A percentile compares a stretch with the other conserved stretches of the same genome.
phyloP scores from a whole-genome alignment of 2,113 vertebrate species.

The Microtus pennsylvanicus region DNA sequence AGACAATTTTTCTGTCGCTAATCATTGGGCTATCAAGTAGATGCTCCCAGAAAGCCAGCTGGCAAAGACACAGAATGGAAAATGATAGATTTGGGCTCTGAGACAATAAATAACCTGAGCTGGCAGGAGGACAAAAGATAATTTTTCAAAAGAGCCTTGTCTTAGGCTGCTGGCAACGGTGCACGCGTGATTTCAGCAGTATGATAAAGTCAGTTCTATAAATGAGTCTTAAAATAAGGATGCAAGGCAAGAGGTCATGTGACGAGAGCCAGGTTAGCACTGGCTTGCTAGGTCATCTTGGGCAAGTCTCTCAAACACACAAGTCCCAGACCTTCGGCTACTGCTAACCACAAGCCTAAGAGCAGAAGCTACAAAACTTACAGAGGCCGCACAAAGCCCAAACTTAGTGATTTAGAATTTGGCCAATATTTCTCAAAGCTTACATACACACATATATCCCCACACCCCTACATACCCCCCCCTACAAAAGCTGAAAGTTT shows the following conservation, averaged over 20 bases:
- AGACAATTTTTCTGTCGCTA: background rate
- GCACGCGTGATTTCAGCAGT: background rate
- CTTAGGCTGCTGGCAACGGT: background rate
- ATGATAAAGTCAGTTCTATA: background rate
- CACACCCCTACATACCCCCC: background rate
- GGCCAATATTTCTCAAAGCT: background rate
- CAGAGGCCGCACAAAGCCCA: background rate
- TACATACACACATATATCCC: background rate
- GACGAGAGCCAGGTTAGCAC: background rate
- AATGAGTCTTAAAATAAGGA: background rate
- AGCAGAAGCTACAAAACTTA: background rate
- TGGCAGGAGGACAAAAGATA: background rate
- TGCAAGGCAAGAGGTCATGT: background rate
- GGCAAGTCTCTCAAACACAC: background rate
- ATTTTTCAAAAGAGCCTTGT: background rate
- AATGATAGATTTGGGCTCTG: background rate
- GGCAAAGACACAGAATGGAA: slow-evolving; percentile 1
- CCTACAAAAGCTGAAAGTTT: background rate
- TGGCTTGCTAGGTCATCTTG: background rate
- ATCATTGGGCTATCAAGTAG: background rate
- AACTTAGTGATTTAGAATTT: background rate
- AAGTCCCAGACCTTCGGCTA: background rate
- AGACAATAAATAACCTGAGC: background rate
- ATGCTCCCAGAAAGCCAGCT: background rate
- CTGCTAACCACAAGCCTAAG: background rate